Evolutionary conservation across 2,113 vertebrate genomes (phyloP), one percentile per base, ranked within the genome.

Genomic region (Macheiramphus alcinus): DNA sequence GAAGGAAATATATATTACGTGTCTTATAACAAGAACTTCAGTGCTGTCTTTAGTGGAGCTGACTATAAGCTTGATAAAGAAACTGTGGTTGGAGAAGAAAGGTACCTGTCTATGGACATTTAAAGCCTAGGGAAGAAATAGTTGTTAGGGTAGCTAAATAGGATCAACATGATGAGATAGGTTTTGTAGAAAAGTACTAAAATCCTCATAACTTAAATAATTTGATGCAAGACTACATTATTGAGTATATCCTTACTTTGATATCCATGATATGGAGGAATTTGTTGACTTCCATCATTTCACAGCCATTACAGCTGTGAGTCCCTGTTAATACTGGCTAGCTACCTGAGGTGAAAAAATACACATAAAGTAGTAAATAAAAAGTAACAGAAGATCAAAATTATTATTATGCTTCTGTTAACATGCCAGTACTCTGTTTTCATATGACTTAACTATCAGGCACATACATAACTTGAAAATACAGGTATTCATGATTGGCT

Each of bases 401-500:
- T 65, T 48, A 34, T 56, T 68, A 32, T 34, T 1, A 25, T 65
- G 48, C 31, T 84, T 67, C 32, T 79, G 11, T 40, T 83, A 76
- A 76, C 12, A 32, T 34, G 32, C 17, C n/a, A 47, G 12, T 31
- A 55, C 19, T 62, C n/a, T 36, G 3, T 36, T 32, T 45, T 40
- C 32, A 18, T 8, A 12, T 12, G 45, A 76, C 55, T n/a, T n/a
- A 42, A 47, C 26, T 59, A 20, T 36, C 43, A 72, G 10, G 12
- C n/a, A 34, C 32, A 32, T 31, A 23, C 7, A 47, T 16, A 40
- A 11, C 23, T 61, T 70, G 50, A 91, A 73, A 73, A 75, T 45
- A 40, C 0, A 2, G 8, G 4, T 38, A 42, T 17, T 53, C 1
- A 1, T 63, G 40, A 53, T 16, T 71, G 47, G 19, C 40, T 74